Evolutionary conservation across 2,888 invertebrate species (phyloP).

Genomic region (Cenopis cana): DNA sequence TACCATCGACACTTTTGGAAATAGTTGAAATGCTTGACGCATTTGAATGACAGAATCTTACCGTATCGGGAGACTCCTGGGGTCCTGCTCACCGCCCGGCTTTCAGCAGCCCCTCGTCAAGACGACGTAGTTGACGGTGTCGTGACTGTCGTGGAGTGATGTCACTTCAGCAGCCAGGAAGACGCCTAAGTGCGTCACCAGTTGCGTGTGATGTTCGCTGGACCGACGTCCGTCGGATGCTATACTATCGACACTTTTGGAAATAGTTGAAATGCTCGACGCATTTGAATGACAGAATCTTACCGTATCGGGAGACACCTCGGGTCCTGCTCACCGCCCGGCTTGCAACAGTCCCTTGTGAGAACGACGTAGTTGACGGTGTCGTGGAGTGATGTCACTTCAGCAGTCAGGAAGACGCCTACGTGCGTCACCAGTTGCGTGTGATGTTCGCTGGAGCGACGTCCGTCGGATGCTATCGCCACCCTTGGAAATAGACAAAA

Average conservation of each 20-base stretch:
- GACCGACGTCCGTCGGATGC: constrained; percentile 35
- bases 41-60: neutral
- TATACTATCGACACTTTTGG: constrained; percentile 36
- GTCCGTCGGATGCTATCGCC: constrained; percentile 39
- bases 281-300: no score
- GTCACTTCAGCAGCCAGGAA: constrained; percentile 46
- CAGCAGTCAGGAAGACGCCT: constrained; percentile 43
- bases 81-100: constrained; percentile 14
- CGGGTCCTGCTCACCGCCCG: constrained; percentile 11
- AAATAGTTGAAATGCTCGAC: no score
- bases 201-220: constrained; percentile 37
- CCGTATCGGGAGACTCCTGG: constrained; percentile 32
- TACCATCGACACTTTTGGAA: no score
- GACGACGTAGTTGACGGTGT: constrained; percentile 47
- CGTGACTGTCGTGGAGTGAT: constrained; percentile 47
- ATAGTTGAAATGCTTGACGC: no score
- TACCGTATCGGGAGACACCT: constrained; percentile 34
- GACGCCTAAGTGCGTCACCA: constrained; percentile 34
- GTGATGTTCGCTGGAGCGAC: constrained; percentile 26
- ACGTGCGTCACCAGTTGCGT: constrained; percentile 40
- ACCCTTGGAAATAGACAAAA: constrained; percentile 27
- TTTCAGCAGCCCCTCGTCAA: constrained; percentile 45
- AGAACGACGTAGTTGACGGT: constrained; percentile 47
- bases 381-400: constrained; percentile 48
- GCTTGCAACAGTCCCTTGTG: constrained; percentile 44